Conservation (phyloP, 2,797 vertebrate species). For the Neosalanx taihuensis region DNA sequence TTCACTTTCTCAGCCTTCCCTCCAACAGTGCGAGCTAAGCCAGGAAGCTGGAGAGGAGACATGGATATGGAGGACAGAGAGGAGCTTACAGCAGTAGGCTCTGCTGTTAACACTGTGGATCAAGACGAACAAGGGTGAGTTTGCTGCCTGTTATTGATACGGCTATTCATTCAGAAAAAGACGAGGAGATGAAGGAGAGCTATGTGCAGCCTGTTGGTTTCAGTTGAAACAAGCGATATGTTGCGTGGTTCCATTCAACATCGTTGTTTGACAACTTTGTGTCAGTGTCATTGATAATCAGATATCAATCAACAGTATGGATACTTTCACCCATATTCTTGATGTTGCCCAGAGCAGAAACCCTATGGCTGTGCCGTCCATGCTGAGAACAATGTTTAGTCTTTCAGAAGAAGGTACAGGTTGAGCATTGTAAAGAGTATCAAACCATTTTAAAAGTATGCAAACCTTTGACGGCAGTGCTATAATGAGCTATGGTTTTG, state of each 20-base stretch:
- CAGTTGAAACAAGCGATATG: not conserved
- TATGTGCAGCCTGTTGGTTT: not conserved
- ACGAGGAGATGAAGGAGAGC: not conserved
- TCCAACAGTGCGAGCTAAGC: not conserved
- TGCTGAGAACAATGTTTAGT: not conserved
- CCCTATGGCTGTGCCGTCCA: not conserved
- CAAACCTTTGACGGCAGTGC: not conserved
- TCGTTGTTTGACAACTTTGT: not conserved
- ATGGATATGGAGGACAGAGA: slow-evolving; percentile 62
- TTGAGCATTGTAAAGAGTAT: not conserved
- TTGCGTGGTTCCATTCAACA: not conserved
- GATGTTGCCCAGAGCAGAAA: not conserved
- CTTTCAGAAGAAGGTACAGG: not conserved
- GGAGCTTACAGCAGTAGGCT: slow-evolving; percentile 56
- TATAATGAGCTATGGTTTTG: not conserved
- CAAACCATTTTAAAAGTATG: not conserved
- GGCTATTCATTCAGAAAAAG: not conserved
- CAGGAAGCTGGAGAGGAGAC: slow-evolving; percentile 44
- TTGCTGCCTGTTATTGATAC: slow-evolving; percentile 8
- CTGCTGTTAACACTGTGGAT: slow-evolving; percentile 58
- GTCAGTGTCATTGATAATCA: not conserved
- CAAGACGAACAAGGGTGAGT: slow-evolving; percentile 59
- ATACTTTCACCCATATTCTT: not conserved
- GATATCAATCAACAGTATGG: not conserved
- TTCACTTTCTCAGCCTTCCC: not conserved